These are phyloP conservation scores for Typhlichthys subterraneus DNA, from an alignment of 2,797 vertebrate species.

Conservation along the genomic window DNA sequence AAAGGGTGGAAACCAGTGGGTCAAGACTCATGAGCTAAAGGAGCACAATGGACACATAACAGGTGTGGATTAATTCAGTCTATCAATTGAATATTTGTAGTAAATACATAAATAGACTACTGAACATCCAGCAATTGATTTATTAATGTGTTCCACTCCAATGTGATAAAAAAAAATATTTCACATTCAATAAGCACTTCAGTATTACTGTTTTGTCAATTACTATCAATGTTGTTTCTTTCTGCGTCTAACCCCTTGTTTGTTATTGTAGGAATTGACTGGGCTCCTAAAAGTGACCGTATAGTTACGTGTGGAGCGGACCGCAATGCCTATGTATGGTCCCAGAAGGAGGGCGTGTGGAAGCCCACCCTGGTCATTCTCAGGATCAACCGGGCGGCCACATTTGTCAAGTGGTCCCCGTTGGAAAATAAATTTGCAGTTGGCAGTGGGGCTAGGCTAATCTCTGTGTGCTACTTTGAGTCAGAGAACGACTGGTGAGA, in stretches of 20 bases:
- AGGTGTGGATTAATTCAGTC: slow-evolving; percentile 73
- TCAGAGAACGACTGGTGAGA: slow-evolving; percentile 98
- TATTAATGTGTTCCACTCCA: not conserved
- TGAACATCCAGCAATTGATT: not conserved
- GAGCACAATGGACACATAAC: slow-evolving; percentile 99
- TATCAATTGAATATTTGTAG: not conserved
- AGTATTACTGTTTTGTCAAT: not conserved
- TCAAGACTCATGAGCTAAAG: slow-evolving; percentile 95
- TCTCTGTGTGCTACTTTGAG: slow-evolving; percentile 98
- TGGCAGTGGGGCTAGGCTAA: slow-evolving; percentile 94
- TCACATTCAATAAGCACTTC: not conserved
- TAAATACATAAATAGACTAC: not conserved
- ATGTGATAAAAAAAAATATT: not conserved
- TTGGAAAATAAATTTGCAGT: slow-evolving; percentile 98
- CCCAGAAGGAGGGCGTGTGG: slow-evolving; percentile 95
- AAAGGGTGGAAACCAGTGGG: slow-evolving; percentile 95
- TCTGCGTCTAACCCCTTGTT: not conserved
- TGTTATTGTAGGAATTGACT: slow-evolving; percentile 87
- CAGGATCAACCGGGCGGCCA: slow-evolving; percentile 95
- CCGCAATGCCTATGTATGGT: slow-evolving; percentile 98
- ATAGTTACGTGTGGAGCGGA: slow-evolving; percentile 98
- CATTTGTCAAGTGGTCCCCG: slow-evolving; percentile 97
- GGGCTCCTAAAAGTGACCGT: slow-evolving; percentile 97
- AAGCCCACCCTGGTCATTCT: slow-evolving; percentile 97
- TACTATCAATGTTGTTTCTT: not conserved